Percentiles rank a stretch among this genome's conserved stretches.
Evolutionary conservation across 2,797 vertebrate species (phyloP).

Genomic region (Sebastes steindachneri): DNA sequence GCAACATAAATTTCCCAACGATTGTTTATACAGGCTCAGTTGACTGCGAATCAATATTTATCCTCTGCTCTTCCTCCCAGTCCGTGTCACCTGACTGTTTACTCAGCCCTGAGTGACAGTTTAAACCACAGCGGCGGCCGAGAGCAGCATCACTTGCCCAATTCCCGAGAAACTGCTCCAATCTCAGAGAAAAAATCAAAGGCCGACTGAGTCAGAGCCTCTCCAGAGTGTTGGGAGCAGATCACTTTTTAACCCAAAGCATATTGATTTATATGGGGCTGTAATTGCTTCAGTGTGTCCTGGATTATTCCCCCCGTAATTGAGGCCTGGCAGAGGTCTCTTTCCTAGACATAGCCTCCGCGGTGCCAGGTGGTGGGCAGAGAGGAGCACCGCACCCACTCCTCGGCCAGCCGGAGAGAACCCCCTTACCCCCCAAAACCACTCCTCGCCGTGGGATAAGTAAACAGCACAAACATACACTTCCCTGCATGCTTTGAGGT

Average conservation of each 20-base stretch:
- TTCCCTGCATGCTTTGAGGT: conserved; percentile 22
- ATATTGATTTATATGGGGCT: conserved; percentile 85
- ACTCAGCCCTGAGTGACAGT: conserved; percentile 43
- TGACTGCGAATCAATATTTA: conserved; percentile 27
- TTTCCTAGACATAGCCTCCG: conserved; percentile 76
- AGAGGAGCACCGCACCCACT: conserved; percentile 65
- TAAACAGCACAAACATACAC: conserved; percentile 41
- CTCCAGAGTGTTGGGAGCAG: conserved; percentile 73
- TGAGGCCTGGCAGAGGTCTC: conserved; percentile 80
- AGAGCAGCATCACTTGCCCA: conserved; percentile 35
- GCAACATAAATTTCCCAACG: conserved; percentile 37
- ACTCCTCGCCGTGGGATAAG: conserved; percentile 30
- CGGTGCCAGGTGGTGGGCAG: conserved; percentile 77
- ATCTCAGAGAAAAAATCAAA: conserved; percentile 62
- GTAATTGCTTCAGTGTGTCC: conserved; percentile 87
- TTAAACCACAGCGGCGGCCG: conserved; percentile 24
- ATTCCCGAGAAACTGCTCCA: conserved; percentile 40
- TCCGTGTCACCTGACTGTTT: conserved; percentile 53
- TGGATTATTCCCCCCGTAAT: conserved; percentile 83
- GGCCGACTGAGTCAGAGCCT: conserved; percentile 65
- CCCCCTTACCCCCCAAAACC: conserved; percentile 19
- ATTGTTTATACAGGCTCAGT: conserved; percentile 8
- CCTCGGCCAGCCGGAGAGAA: conserved; percentile 32
- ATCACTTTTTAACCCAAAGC: conserved; percentile 78
- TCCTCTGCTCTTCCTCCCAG: conserved; percentile 11